Conservation (phyloP, 1,140 invertebrate species). For the Scaptomyza hsui region DNA sequence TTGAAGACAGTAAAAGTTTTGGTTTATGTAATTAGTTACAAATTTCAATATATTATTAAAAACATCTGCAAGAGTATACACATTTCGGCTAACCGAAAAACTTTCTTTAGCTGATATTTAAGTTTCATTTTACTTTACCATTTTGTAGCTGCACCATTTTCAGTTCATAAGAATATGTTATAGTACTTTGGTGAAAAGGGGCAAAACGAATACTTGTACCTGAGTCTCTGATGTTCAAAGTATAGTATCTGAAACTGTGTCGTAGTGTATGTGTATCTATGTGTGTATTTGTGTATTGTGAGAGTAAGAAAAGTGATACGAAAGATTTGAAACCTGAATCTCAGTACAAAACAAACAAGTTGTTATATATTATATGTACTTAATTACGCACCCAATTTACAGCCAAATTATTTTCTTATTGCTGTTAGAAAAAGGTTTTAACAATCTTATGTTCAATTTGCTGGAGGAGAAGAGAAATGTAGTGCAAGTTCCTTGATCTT, state of each 20-base stretch:
- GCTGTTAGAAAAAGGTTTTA: conserved; percentile 5
- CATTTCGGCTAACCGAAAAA: background rate
- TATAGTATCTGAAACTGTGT: conserved; percentile 39
- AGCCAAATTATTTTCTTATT: background rate
- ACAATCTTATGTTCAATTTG: conserved; percentile 16
- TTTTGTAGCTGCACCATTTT: background rate
- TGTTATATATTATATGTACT: conserved; percentile 13
- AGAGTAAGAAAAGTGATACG: conserved; percentile 47
- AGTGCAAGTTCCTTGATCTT: conserved; percentile 71
- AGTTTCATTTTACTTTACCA: background rate
- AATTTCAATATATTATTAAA: background rate
- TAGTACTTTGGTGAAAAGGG: conserved; percentile 6
- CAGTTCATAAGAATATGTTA: conserved; percentile 1
- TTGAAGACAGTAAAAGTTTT: too few relatives aligned
- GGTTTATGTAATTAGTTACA: background rate
- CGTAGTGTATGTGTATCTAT: conserved; percentile 34
- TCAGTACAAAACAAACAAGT: conserved; percentile 66
- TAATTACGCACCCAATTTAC: conserved; percentile 15
- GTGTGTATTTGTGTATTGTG: conserved; percentile 8
- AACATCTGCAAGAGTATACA: background rate
- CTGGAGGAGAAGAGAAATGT: conserved; percentile 31
- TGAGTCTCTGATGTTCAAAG: conserved; percentile 68
- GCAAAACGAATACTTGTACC: conserved; percentile 64
- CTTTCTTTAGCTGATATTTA: background rate
- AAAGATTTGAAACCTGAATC: conserved; percentile 60